Evolutionary conservation across 2,797 vertebrate species (phyloP).

Genomic region (Aulostomus chinensis): DNA sequence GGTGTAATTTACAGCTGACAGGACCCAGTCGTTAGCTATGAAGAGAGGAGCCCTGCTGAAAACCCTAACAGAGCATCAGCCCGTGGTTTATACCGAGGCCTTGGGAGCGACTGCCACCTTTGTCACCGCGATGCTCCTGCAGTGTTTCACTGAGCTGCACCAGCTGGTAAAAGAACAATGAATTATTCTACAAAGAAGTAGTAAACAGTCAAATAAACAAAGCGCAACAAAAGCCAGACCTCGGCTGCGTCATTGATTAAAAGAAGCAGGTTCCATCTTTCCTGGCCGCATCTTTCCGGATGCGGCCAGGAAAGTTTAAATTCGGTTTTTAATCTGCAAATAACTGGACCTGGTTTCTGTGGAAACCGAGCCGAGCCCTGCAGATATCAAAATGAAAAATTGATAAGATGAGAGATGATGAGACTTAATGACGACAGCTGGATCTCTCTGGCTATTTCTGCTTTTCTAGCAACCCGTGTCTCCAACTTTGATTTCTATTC

Average conservation of each 20-base stretch:
- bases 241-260: too few species aligned
- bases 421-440: neutral
- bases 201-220: neutral
- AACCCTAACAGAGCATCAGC: conserved; percentile 23
- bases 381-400: conserved; percentile 31
- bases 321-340: conserved; percentile 5
- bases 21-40: conserved; percentile 9
- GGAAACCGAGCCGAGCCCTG: neutral
- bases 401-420: conserved; percentile 13
- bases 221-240: neutral
- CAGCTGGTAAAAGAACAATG: neutral
- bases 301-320: too few species aligned
- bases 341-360: neutral
- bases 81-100: conserved; percentile 18
- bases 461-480: too few species aligned
- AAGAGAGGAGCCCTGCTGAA: conserved; percentile 26
- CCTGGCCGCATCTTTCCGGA: too few species aligned
- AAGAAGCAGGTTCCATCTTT: too few species aligned
- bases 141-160: conserved; percentile 8
- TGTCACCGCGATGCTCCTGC: conserved; percentile 12
- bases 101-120: conserved; percentile 26
- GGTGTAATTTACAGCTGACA: conserved; percentile 44
- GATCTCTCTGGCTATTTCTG: too few species aligned
- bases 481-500: too few species aligned
- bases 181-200: neutral